These are phyloP conservation scores for Hyperoplus lanceolatus DNA, from an alignment of 2,797 vertebrate genomes.

Conservation along the genomic window DNA sequence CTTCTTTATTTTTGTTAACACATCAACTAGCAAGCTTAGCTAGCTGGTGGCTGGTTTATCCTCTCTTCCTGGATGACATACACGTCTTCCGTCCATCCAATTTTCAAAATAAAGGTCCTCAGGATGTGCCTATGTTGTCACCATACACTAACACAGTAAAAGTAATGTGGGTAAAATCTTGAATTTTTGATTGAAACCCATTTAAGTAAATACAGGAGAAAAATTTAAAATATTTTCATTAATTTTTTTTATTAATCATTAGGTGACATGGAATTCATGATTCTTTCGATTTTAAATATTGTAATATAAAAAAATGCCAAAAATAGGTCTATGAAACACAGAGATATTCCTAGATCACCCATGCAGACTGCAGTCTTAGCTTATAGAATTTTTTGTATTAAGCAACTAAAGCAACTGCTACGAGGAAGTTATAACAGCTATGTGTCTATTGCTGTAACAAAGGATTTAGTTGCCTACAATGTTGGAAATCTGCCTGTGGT, in stretches of 20 bases:
- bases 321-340: neutral
- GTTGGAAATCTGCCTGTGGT: neutral
- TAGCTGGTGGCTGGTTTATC: slow-evolving; percentile 4
- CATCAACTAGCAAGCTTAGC: slow-evolving; percentile 50
- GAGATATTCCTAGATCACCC: neutral
- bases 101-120: slow-evolving; percentile 60
- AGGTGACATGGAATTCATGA: neutral
- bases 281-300: neutral
- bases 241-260: neutral
- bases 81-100: slow-evolving; percentile 38
- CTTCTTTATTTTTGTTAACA: slow-evolving; percentile 33
- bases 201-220: neutral
- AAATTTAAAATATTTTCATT: neutral
- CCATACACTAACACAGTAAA: neutral
- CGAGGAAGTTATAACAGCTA: neutral
- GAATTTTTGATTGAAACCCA: neutral
- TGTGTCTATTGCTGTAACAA: neutral
- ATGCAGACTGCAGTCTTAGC: neutral
- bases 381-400: neutral
- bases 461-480: neutral
- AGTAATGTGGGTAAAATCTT: neutral
- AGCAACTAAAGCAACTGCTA: neutral
- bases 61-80: slow-evolving; percentile 2
- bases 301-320: too few species aligned
- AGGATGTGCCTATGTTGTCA: neutral